Evolutionary conservation across 2,888 invertebrate species (phyloP).

Genomic region (Scaeva pyrastri): DNA sequence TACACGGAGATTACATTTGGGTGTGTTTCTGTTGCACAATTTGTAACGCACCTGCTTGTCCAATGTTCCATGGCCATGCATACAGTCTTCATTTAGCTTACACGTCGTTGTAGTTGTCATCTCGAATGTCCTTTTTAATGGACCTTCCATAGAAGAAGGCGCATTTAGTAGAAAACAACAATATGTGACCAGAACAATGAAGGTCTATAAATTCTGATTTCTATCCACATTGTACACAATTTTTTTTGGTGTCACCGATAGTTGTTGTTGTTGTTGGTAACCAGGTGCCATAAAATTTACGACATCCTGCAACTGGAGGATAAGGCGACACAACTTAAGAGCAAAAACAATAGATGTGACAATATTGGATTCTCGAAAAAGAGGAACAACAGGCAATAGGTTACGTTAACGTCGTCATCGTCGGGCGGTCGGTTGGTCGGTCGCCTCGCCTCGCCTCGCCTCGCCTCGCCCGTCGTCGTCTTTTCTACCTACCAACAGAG

Average conservation of each 20-base stretch:
- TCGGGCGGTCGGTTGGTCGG: background rate
- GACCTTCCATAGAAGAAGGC: constrained; percentile 60
- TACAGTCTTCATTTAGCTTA: constrained; percentile 25
- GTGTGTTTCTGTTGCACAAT: constrained; percentile 33
- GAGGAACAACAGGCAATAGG: constrained; percentile 16
- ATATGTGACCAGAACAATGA: constrained; percentile 69
- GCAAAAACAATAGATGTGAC: constrained; percentile 59
- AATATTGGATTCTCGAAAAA: constrained; percentile 64
- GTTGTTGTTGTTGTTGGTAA: constrained; percentile 35
- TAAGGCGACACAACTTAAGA: constrained; percentile 60
- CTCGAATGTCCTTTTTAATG: constrained; percentile 55
- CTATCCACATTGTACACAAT: constrained; percentile 43
- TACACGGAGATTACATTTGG: constrained; percentile 58
- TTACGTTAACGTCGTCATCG: background rate
- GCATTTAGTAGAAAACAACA: constrained; percentile 63
- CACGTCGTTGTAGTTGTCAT: constrained; percentile 38
- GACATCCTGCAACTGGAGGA: constrained; percentile 71
- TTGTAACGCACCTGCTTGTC: constrained; percentile 59
- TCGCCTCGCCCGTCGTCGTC: background rate
- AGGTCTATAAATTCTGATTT: constrained; percentile 70
- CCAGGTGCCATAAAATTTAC: constrained; percentile 68
- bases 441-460: too few relatives aligned
- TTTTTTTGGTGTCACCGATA: background rate
- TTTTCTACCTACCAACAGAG: constrained; percentile 13
- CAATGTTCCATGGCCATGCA: background rate